phyloP scores from a whole-genome alignment of 2,888 invertebrate genomes.

The Camptogramma bilineatum region DNA sequence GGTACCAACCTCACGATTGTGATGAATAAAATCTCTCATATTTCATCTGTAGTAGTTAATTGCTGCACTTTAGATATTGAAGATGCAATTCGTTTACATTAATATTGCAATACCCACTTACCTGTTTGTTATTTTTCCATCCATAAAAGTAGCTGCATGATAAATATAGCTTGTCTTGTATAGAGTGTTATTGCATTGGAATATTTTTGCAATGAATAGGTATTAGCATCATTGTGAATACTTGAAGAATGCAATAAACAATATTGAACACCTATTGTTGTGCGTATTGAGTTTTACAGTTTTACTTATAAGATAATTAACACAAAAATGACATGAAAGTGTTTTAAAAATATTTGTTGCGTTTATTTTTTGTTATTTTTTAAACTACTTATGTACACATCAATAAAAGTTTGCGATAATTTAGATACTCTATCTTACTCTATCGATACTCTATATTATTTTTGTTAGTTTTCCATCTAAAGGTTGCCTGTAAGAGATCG shows the following conservation, averaged over 20 bases:
- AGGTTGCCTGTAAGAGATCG: no score
- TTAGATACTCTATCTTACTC: no score
- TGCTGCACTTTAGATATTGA: background rate
- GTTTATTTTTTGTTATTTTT: no score
- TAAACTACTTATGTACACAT: no score
- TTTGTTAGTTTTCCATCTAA: no score
- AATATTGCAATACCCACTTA: slow-evolving; percentile 3
- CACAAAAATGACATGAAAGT: background rate
- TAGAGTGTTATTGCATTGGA: slow-evolving; percentile 18
- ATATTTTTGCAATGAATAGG: slow-evolving; percentile 10
- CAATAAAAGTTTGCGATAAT: no score
- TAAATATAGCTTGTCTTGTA: slow-evolving; percentile 9
- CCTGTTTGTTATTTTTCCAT: slow-evolving; percentile 19
- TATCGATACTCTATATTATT: no score
- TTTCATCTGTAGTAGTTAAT: background rate
- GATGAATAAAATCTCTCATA: background rate
- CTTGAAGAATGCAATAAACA: slow-evolving; percentile 14
- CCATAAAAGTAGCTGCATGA: slow-evolving; percentile 1
- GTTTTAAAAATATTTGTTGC: background rate
- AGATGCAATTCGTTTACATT: background rate
- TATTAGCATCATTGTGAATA: slow-evolving; percentile 23
- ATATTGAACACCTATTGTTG: background rate
- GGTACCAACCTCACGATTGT: background rate
- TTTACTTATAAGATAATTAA: background rate
- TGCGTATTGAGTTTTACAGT: background rate